Evolutionary conservation across 2,888 invertebrate genomes (phyloP).

Genomic region (Rambutsinella grinnellia): DNA sequence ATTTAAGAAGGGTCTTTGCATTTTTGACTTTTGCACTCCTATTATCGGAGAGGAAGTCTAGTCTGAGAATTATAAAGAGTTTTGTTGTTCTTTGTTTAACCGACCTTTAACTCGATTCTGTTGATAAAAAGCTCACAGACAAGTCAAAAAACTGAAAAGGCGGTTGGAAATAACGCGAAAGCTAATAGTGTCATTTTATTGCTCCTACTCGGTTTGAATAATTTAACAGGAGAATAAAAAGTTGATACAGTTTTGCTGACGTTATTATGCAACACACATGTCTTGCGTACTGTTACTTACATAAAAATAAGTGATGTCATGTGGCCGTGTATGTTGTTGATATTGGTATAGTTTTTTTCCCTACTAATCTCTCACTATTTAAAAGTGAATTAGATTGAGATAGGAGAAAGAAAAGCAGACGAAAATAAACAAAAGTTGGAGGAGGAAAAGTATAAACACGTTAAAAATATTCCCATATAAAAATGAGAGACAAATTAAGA

Average conservation of each 20-base stretch:
- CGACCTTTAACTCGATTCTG: neutral
- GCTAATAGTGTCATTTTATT: conserved; percentile 51
- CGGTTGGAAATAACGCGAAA: conserved; percentile 1
- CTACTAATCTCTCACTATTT: neutral
- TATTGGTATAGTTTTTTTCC: neutral
- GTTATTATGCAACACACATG: neutral
- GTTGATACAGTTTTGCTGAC: neutral
- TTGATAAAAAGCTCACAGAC: neutral
- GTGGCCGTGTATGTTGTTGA: neutral
- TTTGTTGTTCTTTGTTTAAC: neutral
- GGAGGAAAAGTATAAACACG: conserved; percentile 21
- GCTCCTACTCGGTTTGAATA: conserved; percentile 35
- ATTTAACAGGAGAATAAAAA: conserved; percentile 9
- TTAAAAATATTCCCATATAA: neutral
- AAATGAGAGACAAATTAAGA: conserved; percentile 46
- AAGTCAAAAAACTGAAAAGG: neutral
- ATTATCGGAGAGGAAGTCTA: neutral
- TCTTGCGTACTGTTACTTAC: neutral
- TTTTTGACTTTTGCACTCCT: neutral
- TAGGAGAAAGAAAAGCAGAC: neutral
- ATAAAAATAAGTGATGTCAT: neutral
- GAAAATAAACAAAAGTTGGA: conserved; percentile 40
- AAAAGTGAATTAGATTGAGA: neutral
- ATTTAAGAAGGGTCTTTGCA: neutral
- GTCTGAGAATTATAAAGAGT: neutral